Base-by-base conservation (phyloP, 2,113 vertebrate genomes). In the Variabilichromis moorii region DNA sequence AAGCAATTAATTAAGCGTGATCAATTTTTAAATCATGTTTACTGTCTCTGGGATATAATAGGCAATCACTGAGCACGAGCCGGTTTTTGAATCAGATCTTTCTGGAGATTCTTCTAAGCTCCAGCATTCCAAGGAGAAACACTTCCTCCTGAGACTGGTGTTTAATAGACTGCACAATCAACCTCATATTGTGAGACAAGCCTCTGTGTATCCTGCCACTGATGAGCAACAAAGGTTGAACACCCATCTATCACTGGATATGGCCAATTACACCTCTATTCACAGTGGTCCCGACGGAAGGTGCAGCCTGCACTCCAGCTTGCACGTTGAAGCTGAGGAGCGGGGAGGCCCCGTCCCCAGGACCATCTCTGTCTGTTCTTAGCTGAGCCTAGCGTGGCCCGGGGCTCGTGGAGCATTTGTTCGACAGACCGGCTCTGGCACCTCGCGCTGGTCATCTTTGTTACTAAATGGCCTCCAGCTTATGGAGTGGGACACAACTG, bases 91-190 rank as follows among this genome's bases (percentile, higher is more conserved):
- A 85, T 90, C 66, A 57, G 88, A 87, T 89, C 84, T 82, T 88
- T 85, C 66, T 84, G 37, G 14, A 84, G 86, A 59, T 91, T 86
- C 80, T 87, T 84, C 84, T 71, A 76, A 84, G 88, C 86, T 78
- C 16, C 55, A 21, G 88, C 61, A 54, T 92, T 47, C 51, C 89
- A 8, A 82, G 66, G 53, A 90, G 79, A 84, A 80, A 88, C 63
- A 16, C 85, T 90, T 90, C 91, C 92, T 92, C 92, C 90, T 55
- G 94, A 90, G 94, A 86, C 80, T 28, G 82, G 50, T 81, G 81
- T 92, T 93, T 94, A 93, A 94, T 92, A 93, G 91, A 91, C 91
- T 92, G 19, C 89, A 89, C 94, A 93, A 95, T 95, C 93, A 95
- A 91, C 93, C 94, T 94, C 93, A 92, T 68, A 93, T 94, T 91